Evolutionary conservation across 2,113 vertebrate species (phyloP), one percentile per base, ranked within the genome.

Genomic region (Rynchops niger): DNA sequence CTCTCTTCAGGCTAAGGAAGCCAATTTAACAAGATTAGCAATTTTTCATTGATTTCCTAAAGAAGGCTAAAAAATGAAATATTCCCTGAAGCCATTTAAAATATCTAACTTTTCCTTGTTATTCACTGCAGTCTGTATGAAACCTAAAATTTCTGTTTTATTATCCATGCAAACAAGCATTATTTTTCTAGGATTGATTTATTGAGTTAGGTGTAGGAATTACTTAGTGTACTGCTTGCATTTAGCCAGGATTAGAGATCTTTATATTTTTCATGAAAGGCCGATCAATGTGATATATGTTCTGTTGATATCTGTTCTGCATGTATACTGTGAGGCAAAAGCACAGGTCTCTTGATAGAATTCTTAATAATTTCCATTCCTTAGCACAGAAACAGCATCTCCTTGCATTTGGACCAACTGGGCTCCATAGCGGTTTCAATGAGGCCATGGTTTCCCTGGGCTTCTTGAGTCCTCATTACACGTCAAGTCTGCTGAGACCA

Each of bases 41-140:
- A 91, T 73, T 95, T 95, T 77, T 97, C 70, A 69, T 38, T 92
- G 56, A 91, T 94, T 91, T 95, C 89, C 95, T 95, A 86, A 95
- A 93, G 59, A 78, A 84, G 30, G 40, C 74, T 93, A 6, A 78
- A 66, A 91, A 94, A 55, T 45, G 0, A 91, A 90, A 92, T 47
- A 86, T 53, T 72, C 82, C 38, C 79, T 88, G 47, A 86, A 83
- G 59, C 22, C n/a, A 9, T 72, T 83, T 70, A 40, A 77, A 93
- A 83, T 67, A 61, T 12, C 17, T 77, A 69, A 59, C 12, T 95
- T 92, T 73, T 66, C 45, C 25, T 88, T 49, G 14, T 13, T 88
- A 85, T 71, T 86, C 47, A 82, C 5, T 86, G 47, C 15, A 71
- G 47, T 52, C 23, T 22, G 12, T 42, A 70, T 32, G 25, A 88